Evolutionary conservation across 2,888 invertebrate species (phyloP).

Genomic region (Amiota mariae): DNA sequence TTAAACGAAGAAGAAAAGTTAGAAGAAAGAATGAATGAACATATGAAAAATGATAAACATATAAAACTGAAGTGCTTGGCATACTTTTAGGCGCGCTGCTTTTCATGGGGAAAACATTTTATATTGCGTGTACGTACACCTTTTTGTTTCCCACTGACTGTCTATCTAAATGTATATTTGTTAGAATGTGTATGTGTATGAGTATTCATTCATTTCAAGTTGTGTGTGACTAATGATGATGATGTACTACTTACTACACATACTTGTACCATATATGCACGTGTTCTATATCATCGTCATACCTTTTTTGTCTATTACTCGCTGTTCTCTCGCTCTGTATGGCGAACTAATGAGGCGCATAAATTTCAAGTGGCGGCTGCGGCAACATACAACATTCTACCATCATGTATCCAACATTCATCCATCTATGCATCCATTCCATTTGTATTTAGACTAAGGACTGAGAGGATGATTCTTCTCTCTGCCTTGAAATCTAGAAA

Average conservation of each 20-base stretch:
- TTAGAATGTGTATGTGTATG: neutral
- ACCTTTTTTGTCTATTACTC: no score
- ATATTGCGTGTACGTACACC: neutral
- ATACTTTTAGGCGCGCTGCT: slow-evolving; percentile 56
- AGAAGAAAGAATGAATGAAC: slow-evolving; percentile 34
- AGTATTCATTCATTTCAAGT: slow-evolving; percentile 41
- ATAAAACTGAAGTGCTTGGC: slow-evolving; percentile 52
- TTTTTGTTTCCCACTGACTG: slow-evolving; percentile 20
- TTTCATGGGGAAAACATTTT: neutral
- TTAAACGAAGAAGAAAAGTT: slow-evolving; percentile 12
- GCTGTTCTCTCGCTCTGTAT: slow-evolving; percentile 20
- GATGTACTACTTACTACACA: slow-evolving; percentile 39
- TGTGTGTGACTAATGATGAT: slow-evolving; percentile 66
- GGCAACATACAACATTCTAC: slow-evolving; percentile 4
- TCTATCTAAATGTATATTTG: neutral
- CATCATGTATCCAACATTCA: neutral
- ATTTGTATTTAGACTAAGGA: slow-evolving; percentile 9
- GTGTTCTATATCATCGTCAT: neutral
- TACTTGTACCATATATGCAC: slow-evolving; percentile 16
- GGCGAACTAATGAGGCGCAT: slow-evolving; percentile 67
- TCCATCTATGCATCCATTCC: neutral
- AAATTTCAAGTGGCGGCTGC: slow-evolving; percentile 54
- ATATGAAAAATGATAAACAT: slow-evolving; percentile 30
- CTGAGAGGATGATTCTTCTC: neutral
- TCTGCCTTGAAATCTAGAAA: neutral